Base-by-base conservation (phyloP, 2,888 invertebrate species). In the Cheilosia impressa region DNA sequence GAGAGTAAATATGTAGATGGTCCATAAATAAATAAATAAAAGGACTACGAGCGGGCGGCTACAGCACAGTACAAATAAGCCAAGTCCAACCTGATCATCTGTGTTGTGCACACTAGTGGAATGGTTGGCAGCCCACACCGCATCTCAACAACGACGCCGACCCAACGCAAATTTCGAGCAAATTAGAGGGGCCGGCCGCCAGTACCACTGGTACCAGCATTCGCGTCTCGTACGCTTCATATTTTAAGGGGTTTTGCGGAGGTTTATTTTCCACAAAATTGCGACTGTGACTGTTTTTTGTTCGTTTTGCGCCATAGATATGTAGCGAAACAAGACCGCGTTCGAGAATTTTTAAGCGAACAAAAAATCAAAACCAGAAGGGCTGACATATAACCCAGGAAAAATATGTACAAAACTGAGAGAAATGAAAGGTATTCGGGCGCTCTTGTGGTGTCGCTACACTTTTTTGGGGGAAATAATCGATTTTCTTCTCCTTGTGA, bases 401-500 rank as follows among this genome's bases (percentile, higher is more conserved):
- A 65, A 55, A 77, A 55, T 47, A 68, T 13, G 47, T 22, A 65
- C 17, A 43, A 27, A 66, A 43, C 34, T 27, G 27, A n/a, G 43
- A 66, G 57, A 60, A 55, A 66, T 60, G 71, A 50, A 73, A 58
- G 83, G 72, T 83, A 65, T 78, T 43, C 55, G 66, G 55, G 62
- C 38, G 47, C 53, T 77, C 41, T 24, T 41, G 55, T 60, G 65
- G 63, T 82, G 76, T 77, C 65, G 65, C 77, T 77, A 58, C 71
- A 66, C 43, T 73, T 68, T 53, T 68, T 76, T 62, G 62, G 53
- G 79, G 77, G 38, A 81, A 82, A 69, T 78, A 82, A 83, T 83
- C 83, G 83, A 83, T 83, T 83, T 83, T 83, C 83, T 79, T 83
- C 83, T 83, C 79, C 68, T 68, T 68, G 78, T 77, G 83, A 73